A percentile compares a stretch with the other conserved stretches of the same genome.
These are phyloP conservation scores for Phenganax stokvisi DNA, from an alignment of 92 coral and sea anemone genomes.

Conservation along the genomic window DNA sequence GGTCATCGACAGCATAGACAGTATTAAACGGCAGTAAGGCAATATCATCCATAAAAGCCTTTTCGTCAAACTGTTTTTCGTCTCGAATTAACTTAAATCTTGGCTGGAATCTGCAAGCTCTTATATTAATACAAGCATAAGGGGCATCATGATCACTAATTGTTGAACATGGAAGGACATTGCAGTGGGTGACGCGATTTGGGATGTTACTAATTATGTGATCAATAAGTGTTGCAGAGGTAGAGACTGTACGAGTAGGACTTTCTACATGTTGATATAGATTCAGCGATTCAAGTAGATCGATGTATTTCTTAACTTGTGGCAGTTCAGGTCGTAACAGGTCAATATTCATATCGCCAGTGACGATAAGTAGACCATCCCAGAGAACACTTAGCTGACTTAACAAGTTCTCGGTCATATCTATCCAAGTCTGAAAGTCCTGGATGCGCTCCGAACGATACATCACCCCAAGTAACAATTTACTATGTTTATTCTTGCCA, in stretches of 20 bases:
- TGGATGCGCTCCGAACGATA: slow-evolving; percentile 26
- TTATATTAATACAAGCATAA: slow-evolving; percentile 21
- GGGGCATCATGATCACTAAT: slow-evolving; percentile 35
- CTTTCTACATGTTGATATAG: slow-evolving; percentile 1
- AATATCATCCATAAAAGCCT: slow-evolving; percentile 12
- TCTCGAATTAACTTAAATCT: slow-evolving; percentile 12
- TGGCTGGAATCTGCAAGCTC: slow-evolving; percentile 19
- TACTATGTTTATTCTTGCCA: slow-evolving; percentile 29
- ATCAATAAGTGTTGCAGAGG: slow-evolving; percentile 21
- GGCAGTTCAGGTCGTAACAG: slow-evolving; percentile 16
- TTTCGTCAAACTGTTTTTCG: slow-evolving; percentile 26
- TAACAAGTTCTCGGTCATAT: slow-evolving; percentile 31
- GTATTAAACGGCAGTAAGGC: neutral
- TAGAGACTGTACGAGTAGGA: slow-evolving; percentile 14
- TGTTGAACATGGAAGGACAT: slow-evolving; percentile 16
- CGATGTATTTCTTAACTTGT: slow-evolving; percentile 5
- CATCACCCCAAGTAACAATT: slow-evolving; percentile 27
- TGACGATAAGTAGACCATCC: slow-evolving; percentile 36
- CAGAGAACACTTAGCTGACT: slow-evolving; percentile 33
- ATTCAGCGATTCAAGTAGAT: slow-evolving; percentile 12
- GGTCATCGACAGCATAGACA: neutral
- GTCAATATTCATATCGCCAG: slow-evolving; percentile 32
- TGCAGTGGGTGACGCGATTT: slow-evolving; percentile 30
- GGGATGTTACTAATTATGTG: slow-evolving; percentile 30
- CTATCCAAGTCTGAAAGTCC: slow-evolving; percentile 38